Evolutionary conservation across 37 sponge, comb jelly and placozoan genomes (phyloP).

Genomic region (Geodia barretti): DNA sequence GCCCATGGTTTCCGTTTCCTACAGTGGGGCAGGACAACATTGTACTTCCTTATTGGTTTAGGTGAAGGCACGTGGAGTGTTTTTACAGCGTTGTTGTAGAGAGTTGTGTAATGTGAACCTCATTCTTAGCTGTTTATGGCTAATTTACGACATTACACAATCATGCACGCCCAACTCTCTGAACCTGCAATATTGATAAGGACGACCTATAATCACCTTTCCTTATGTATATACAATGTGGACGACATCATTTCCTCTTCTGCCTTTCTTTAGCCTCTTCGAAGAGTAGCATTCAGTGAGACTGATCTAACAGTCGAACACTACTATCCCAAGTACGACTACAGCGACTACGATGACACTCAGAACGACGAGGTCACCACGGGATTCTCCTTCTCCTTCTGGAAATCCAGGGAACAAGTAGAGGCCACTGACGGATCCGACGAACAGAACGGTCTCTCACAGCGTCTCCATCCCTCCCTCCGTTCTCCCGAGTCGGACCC

Average conservation of each 20-base stretch:
- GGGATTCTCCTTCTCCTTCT: neutral
- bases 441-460: slow-evolving; percentile 23
- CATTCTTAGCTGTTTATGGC: no score
- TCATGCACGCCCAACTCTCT: no score
- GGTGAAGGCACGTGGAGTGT: no score
- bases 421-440: neutral
- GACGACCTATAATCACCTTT: no score
- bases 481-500: neutral
- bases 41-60: no score
- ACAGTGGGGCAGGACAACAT: no score
- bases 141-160: no score
- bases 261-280: neutral
- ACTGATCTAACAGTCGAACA: slow-evolving; percentile 15
- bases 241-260: neutral
- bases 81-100: no score
- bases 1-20: no score
- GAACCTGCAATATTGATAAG: no score
- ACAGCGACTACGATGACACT: slow-evolving; percentile 64
- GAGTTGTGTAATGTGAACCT: no score
- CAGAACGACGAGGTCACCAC: slow-evolving; percentile 4
- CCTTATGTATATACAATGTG: neutral
- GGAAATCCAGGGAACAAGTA: neutral
- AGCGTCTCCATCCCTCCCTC: slow-evolving; percentile 41
- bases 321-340: slow-evolving; percentile 72
- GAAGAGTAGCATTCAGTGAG: slow-evolving; percentile 76